Percentiles rank a stretch among this genome's conserved stretches.
Conservation (phyloP, 2,888 invertebrate species). For the Polylopha cassiicola region DNA sequence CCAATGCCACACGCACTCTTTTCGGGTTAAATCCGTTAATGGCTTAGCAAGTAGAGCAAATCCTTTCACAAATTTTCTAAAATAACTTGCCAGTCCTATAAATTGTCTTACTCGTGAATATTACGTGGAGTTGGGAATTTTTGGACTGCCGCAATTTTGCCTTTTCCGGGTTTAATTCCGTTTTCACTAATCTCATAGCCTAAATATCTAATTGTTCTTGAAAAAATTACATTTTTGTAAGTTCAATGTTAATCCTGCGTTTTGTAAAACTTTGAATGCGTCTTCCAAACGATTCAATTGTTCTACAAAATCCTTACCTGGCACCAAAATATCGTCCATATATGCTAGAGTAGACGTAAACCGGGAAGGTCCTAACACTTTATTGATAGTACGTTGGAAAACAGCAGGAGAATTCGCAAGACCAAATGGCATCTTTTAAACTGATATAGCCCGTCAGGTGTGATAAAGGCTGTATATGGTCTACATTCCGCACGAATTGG, state of each 20-base stretch:
- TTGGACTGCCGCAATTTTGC: constrained; percentile 29
- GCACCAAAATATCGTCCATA: constrained; percentile 15
- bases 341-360: constrained; percentile 6
- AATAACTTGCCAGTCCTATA: constrained; percentile 33
- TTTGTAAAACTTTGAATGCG: not conserved
- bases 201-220: constrained; percentile 27
- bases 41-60: constrained; percentile 29
- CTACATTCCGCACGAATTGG: constrained; percentile 15
- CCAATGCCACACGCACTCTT: constrained; percentile 17
- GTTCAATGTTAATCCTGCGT: constrained; percentile 9
- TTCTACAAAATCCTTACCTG: not conserved
- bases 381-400: constrained; percentile 17
- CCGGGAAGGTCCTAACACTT: constrained; percentile 2
- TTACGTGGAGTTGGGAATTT: constrained; percentile 30
- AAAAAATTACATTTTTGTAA: constrained; percentile 29
- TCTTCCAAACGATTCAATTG: not conserved
- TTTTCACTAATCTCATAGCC: constrained; percentile 30
- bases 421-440: constrained; percentile 21
- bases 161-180: constrained; percentile 26
- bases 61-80: constrained; percentile 30
- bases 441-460: constrained; percentile 17
- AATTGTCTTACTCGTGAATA: constrained; percentile 33
- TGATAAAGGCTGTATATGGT: constrained; percentile 22
- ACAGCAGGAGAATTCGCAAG: constrained; percentile 18
- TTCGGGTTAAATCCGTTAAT: constrained; percentile 17